Base-by-base conservation (phyloP, 2,888 invertebrate genomes). In the Torymus texanus region DNA sequence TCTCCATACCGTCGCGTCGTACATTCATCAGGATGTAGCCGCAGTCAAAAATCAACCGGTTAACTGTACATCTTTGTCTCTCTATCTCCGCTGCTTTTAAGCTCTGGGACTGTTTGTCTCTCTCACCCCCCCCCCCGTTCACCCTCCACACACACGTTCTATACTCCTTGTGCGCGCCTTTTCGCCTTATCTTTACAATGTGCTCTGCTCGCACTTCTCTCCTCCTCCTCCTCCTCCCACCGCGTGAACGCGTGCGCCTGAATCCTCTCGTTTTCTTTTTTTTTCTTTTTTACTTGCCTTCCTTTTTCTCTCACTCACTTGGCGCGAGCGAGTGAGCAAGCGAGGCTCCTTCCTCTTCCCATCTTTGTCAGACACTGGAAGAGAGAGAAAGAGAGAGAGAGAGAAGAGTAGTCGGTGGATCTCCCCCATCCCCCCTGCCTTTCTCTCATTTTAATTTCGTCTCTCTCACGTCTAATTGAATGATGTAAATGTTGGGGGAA, bases 71-170 rank as follows among this genome's bases (percentile, higher is more conserved):
- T 76, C 71, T 75, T 75, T 79, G 79, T 59, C 75, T 75, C 75
- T 80, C 68, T 80, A 67, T 80, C 66, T 80, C 14, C 8, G 67
- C 75, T 75, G 80, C 76, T 80, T 76, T 80, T 80, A 80, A 76
- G 80, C 67, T 72, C 80, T 18, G 53, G 41, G 41, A 62, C 80
- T 73, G 74, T 77, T 70, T 75, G 58, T 80, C 79, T 71, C 59
- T 14, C 65, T 61, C 79, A 21, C 21, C 21, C 21, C 21, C 2
- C 21, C 21, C 1, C 21, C 21, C 2, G 1, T 21, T 2, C 21
- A 21, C n/a, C n/a, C n/a, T n/a, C n/a, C 21, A 21, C 21, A 21
- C 21, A 21, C 21, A 21, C 41, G 41, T 8, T 41, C 41, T 41
- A 41, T 41, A 41, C 41, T 41, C 41, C 41, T 41, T 41, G 41